phyloP scores from a whole-genome alignment of 2,797 vertebrate species.

The Cheirogaleus major region DNA sequence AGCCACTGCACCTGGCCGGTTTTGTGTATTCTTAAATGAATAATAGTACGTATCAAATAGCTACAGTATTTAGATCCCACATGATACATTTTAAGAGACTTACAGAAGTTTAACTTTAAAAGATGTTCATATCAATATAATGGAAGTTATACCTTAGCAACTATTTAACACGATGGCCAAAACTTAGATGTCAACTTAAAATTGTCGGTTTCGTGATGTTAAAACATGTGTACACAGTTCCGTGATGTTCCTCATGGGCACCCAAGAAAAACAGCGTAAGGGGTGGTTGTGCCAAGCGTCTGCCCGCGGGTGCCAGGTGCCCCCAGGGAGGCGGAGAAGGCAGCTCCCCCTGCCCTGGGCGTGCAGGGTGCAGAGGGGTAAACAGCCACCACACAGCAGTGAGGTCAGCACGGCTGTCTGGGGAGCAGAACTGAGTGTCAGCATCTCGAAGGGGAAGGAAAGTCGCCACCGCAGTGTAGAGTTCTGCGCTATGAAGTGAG shows the following conservation, averaged over 20 bases:
- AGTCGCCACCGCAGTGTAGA: background rate
- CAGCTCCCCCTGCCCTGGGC: background rate
- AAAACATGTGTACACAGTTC: accelerated
- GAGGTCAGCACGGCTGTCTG: background rate
- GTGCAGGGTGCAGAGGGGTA: background rate
- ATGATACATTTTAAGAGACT: background rate
- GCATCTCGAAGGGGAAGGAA: background rate
- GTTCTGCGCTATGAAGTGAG: background rate
- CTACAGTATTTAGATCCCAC: background rate
- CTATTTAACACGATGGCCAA: background rate
- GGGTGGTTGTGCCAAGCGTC: accelerated
- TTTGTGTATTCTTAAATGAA: background rate
- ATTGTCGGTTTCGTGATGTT: background rate
- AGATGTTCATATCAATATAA: background rate
- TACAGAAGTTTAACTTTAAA: background rate
- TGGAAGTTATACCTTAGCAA: background rate
- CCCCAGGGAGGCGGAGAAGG: too few species aligned
- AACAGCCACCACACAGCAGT: background rate
- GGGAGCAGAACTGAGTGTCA: background rate
- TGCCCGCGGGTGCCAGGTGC: accelerated
- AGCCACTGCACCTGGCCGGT: background rate
- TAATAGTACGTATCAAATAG: background rate
- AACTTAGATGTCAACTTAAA: background rate
- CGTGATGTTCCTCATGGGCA: background rate
- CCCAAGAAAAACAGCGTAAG: background rate